phyloP scores from a whole-genome alignment of 2,797 vertebrate species.

The Capromys pilorides region DNA sequence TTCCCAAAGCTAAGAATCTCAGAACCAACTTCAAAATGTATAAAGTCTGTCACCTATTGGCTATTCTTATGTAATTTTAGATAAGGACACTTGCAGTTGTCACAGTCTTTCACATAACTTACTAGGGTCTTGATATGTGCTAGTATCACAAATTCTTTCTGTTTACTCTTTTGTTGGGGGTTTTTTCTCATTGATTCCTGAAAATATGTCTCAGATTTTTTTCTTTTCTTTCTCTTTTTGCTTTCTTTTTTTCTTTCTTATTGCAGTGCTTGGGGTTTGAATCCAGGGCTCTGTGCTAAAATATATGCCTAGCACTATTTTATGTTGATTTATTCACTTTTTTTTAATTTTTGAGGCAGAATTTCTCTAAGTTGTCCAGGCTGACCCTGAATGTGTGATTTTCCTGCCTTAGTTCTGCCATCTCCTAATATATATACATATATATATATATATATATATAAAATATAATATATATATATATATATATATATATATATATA shows the following conservation, averaged over 20 bases:
- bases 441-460: neutral
- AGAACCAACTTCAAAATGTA: constrained; percentile 17
- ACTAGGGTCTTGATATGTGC: neutral
- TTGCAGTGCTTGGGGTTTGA: neutral
- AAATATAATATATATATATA: neutral
- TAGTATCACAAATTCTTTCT: neutral
- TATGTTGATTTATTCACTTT: neutral
- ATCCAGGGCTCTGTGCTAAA: neutral
- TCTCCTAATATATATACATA: neutral
- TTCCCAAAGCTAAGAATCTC: neutral
- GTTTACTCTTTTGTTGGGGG: neutral
- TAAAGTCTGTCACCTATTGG: neutral
- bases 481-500: neutral
- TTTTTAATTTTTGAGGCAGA: neutral
- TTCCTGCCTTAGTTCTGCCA: neutral
- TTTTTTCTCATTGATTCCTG: constrained; percentile 14
- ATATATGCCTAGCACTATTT: neutral
- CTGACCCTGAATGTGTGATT: neutral
- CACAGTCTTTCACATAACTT: neutral
- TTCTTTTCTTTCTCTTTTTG: neutral
- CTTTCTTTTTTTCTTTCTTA: neutral
- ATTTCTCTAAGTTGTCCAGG: neutral
- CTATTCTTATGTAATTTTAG: constrained; percentile 1
- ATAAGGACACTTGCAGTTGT: neutral
- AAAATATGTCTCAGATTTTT: neutral